Evolutionary conservation across 1,140 invertebrate genomes (phyloP).

Genomic region (Drosophila cardini): DNA sequence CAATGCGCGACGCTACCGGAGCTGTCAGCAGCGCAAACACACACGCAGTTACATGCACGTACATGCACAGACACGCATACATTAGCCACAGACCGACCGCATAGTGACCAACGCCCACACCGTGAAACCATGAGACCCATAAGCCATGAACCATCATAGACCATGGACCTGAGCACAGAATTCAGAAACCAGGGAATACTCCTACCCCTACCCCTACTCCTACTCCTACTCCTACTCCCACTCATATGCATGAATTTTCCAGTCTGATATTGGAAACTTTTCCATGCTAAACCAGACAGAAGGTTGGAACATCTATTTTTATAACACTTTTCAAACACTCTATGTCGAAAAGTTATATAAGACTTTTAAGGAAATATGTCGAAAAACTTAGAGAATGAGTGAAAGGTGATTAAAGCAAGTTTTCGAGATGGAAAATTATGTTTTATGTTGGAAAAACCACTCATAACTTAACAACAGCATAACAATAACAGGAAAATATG

Average conservation of each 20-base stretch:
- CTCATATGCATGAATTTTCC: constrained; percentile 33
- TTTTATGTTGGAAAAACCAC: too few species aligned
- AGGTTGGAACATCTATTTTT: constrained; percentile 47
- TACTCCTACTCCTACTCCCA: constrained; percentile 5
- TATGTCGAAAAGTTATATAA: background rate
- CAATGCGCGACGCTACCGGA: constrained; percentile 54
- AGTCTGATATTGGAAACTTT: constrained; percentile 54
- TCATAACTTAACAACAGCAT: too few species aligned
- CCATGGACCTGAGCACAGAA: constrained; percentile 6
- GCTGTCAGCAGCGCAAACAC: constrained; percentile 15
- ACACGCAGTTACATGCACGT: background rate
- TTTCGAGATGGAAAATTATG: too few species aligned
- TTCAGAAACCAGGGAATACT: constrained; percentile 3
- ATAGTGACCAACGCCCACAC: constrained; percentile 10
- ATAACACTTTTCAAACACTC: constrained; percentile 16
- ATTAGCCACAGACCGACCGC: constrained; percentile 31
- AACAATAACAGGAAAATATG: background rate
- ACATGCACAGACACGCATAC: constrained; percentile 2
- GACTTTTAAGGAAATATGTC: background rate
- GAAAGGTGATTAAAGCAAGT: too few species aligned
- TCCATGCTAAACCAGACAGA: constrained; percentile 35
- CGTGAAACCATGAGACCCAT: background rate
- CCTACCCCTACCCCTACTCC: constrained; percentile 1
- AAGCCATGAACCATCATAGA: background rate
- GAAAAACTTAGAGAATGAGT: too few species aligned